Evolutionary conservation across 2,113 vertebrate genomes (phyloP), one percentile per base, ranked within the genome.

Genomic region (Pterocles orientalis): DNA sequence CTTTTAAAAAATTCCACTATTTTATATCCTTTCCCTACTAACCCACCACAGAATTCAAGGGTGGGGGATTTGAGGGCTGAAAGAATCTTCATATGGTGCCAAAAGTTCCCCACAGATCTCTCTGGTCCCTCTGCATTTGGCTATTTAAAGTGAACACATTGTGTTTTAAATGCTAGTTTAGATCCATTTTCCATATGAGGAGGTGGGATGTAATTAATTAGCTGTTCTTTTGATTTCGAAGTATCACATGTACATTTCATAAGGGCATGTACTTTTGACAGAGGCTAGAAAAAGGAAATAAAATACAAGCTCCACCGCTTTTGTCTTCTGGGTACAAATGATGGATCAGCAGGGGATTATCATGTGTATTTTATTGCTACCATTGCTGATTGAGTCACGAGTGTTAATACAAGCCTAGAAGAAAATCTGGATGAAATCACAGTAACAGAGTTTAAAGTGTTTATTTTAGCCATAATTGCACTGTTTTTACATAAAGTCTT

Each of bases 131-230:
- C 94, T 4, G 31, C 66, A 2, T 93, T 93, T 92, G 82, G 93
- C 90, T 94, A 87, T 92, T 95, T 97, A 96, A 96, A 97, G 91
- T 65, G 73, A 96, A 94, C 92, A 94, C 89, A 96, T 96, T 96
- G 92, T 96, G 81, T 91, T 91, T 92, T 61, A 92, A 83, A 96
- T 92, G 91, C 81, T 87, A 84, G 84, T 87, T 94, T 51, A 54
- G 95, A 96, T 94, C 73, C 77, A 41, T 90, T 94, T 92, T 95
- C 96, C 96, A 94, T 88, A 94, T 91, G 94, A 85, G 91, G 95
- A 96, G 95, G 95, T 96, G 94, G 94, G 96, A 96, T 96, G 96
- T 69, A 91, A 93, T 96, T 96, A 92, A 96, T 96, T 97, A 96
- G 73, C 57, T 82, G 91, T 94, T 95, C 94, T 87, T 96, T 96